Conservation (phyloP, 2,888 invertebrate species). For the Bembecia ichneumoniformis region DNA sequence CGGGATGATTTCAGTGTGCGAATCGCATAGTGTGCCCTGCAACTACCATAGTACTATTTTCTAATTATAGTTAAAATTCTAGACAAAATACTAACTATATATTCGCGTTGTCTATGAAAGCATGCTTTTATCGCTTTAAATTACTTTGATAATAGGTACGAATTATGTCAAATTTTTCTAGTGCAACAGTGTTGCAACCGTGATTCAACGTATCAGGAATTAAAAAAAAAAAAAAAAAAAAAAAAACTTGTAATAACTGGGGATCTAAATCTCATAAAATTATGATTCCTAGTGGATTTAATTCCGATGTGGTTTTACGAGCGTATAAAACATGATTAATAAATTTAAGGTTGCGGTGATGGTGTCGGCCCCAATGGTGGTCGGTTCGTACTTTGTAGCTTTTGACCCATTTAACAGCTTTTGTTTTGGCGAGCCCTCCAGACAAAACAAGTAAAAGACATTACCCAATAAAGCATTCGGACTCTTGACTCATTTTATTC, state of each 20-base stretch:
- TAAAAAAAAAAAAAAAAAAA: slow-evolving; percentile 53
- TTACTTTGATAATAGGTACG: no score
- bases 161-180: no score
- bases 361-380: slow-evolving; percentile 30
- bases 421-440: slow-evolving; percentile 49
- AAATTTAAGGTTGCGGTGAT: slow-evolving; percentile 33
- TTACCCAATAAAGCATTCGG: slow-evolving; percentile 10
- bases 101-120: no score
- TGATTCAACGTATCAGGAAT: slow-evolving; percentile 62
- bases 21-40: no score
- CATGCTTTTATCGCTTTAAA: no score
- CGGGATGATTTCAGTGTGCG: no score
- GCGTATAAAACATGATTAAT: slow-evolving; percentile 66
- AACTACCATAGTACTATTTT: no score
- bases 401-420: slow-evolving; percentile 46
- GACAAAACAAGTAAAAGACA: slow-evolving; percentile 42
- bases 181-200: slow-evolving; percentile 10
- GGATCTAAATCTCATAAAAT: slow-evolving; percentile 69
- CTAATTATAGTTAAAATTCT: no score
- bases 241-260: slow-evolving; percentile 57
- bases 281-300: slow-evolving; percentile 63
- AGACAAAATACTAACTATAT: no score
- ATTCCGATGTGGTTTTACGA: slow-evolving; percentile 64
- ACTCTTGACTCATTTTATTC: slow-evolving; percentile 21
- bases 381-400: slow-evolving; percentile 58